Evolutionary conservation across 1,140 invertebrate species (phyloP), one percentile per base, ranked within the genome.

Genomic region (Pseudomyrmex pallidus): DNA sequence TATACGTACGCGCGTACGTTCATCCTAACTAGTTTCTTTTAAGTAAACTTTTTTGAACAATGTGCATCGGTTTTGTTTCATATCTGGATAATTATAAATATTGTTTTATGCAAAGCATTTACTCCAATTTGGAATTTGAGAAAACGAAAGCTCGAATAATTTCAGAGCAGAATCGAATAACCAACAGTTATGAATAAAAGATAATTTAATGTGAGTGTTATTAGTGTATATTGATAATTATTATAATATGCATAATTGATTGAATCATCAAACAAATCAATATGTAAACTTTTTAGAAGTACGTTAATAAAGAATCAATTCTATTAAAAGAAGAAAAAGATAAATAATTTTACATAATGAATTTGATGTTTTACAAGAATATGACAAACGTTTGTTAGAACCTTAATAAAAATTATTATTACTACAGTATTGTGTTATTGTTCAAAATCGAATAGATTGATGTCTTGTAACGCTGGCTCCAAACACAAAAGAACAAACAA

Each of bases 131-230:
- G 3, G 3, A 25, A 3, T 22, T 44, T 44, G 12, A 77, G 12
- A 15, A 22, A 35, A 9, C 10, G 0, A 25, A 2, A 54, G 54
- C 25, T 25, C 25, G 25, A 25, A 25, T 25, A 25, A 25, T 25
- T 25, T 3, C 25, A 25, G 25, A 25, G n/a, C 48, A 66, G 2
- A 66, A 10, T 63, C n/a, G 12, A 52, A 52, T 35, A 63, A 3
- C 62, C 7, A 2, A 1, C 17, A 48, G 12, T 63, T 15, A n/a
- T 66, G 48, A 54, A 76, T 54, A 44, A 17, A 15, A 54, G 48
- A 76, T 67, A 50, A 74, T 7, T 15, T 74, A 74, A 76, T 66
- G 12, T 44, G 13, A 77, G 44, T 56, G 66, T 76, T 54, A 76
- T 22, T 67, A 67, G 5, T 17, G 12, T 44, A 66, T 67, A 66